Evolutionary conservation across 1,140 invertebrate species (phyloP).

Genomic region (Trichonephila clavata): DNA sequence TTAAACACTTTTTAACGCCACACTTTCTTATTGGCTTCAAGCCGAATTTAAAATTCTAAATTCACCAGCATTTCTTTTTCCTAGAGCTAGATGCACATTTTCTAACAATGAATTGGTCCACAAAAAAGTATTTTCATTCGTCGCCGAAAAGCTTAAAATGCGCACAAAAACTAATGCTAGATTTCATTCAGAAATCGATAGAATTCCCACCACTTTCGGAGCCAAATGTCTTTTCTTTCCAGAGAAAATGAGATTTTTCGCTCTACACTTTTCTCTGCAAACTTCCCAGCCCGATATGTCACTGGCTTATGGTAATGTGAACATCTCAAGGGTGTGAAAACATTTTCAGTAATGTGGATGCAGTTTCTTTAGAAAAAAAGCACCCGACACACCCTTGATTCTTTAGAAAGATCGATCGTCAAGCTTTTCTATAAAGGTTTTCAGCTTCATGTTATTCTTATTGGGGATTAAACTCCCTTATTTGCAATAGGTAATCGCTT

Average conservation of each 20-base stretch:
- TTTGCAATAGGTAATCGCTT: neutral
- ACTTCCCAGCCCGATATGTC: neutral
- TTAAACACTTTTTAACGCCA: too few relatives aligned
- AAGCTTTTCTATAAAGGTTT: conserved; percentile 21
- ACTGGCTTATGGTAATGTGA: conserved; percentile 34
- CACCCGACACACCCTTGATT: conserved; percentile 1
- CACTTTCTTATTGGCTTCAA: too few relatives aligned
- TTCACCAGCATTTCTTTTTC: too few relatives aligned
- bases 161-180: neutral
- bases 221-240: neutral
- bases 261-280: neutral
- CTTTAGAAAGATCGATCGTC: neutral
- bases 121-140: neutral
- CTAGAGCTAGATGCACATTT: neutral
- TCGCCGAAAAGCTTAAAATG: neutral
- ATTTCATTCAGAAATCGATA: conserved; percentile 8
- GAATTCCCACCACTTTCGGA: neutral
- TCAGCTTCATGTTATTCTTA: neutral
- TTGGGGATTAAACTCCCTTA: neutral
- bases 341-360: conserved; percentile 21
- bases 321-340: conserved; percentile 38
- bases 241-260: neutral
- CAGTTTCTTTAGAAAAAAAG: neutral
- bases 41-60: too few relatives aligned
- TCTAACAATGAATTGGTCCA: neutral